Evolutionary conservation across 2,113 vertebrate species (phyloP).

Genomic region (Sturnus vulgaris): DNA sequence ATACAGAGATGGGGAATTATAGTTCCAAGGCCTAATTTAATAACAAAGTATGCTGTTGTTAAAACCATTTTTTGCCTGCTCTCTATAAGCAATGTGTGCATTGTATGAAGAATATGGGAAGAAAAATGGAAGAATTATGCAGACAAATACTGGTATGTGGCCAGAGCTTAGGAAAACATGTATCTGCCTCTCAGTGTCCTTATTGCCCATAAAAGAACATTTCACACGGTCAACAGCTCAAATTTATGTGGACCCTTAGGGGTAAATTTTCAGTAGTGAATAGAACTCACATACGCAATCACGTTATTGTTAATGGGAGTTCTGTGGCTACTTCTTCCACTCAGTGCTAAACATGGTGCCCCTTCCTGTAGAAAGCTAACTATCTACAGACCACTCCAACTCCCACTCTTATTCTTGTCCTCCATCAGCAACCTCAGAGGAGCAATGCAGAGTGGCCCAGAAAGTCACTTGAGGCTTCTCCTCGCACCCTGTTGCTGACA

Average conservation of each 20-base stretch:
- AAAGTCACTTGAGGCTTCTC: neutral
- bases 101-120: constrained; percentile 17
- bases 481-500: accelerated
- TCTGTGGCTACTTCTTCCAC: constrained; percentile 37
- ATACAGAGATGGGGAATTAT: constrained; percentile 32
- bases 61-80: neutral
- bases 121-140: constrained; percentile 62
- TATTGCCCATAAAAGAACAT: constrained; percentile 71
- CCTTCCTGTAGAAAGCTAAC: constrained; percentile 4
- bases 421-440: neutral
- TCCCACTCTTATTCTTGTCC: neutral
- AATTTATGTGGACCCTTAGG: constrained; percentile 74
- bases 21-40: constrained; percentile 29
- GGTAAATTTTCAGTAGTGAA: constrained; percentile 66
- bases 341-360: constrained; percentile 21
- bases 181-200: constrained; percentile 56
- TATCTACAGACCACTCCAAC: neutral
- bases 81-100: neutral
- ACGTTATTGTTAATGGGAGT: constrained; percentile 61
- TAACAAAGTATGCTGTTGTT: constrained; percentile 34
- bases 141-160: constrained; percentile 46
- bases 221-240: constrained; percentile 69
- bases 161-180: constrained; percentile 57
- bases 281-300: constrained; percentile 46
- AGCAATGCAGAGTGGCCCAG: neutral